Conservation (phyloP, 2,113 vertebrate species). For the Propithecus coquereli region DNA sequence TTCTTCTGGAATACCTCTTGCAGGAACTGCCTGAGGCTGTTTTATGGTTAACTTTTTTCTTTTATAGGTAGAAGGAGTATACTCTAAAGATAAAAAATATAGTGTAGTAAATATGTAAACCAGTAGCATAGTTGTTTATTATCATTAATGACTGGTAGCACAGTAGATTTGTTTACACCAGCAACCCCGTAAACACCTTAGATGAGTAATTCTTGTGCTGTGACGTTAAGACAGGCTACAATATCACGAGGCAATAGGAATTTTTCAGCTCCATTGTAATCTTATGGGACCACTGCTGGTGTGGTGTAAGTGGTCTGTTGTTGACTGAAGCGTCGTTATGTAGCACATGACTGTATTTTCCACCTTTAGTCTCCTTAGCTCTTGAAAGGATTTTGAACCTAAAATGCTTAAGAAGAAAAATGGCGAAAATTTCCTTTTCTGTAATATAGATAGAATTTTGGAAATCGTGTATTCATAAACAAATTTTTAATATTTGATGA, state of each 20-base stretch:
- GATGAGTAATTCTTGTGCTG: not conserved
- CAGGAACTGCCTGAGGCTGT: not conserved
- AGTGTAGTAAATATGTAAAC: not conserved
- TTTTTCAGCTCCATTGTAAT: not conserved
- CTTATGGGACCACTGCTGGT: not conserved
- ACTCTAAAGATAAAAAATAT: not conserved
- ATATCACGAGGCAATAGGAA: not conserved
- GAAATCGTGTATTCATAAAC: constrained; percentile 24
- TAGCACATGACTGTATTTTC: not conserved
- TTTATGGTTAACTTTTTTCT: not conserved
- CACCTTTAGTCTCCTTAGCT: not conserved
- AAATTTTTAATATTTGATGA: constrained; percentile 11
- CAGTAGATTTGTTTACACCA: not conserved
- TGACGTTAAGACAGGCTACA: not conserved
- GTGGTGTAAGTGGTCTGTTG: not conserved
- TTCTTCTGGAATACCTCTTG: not conserved
- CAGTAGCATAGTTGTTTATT: not conserved
- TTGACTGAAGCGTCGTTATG: not conserved
- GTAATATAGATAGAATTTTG: constrained; percentile 36
- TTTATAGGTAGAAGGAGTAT: not conserved
- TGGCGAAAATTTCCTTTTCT: not conserved
- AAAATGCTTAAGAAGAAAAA: constrained; percentile 19
- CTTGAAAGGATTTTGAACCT: constrained; percentile 36
- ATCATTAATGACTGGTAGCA: not conserved
- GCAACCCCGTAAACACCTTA: not conserved